Evolutionary conservation across 2,797 vertebrate genomes (phyloP).

Genomic region (Hyperoplus immaculatus): DNA sequence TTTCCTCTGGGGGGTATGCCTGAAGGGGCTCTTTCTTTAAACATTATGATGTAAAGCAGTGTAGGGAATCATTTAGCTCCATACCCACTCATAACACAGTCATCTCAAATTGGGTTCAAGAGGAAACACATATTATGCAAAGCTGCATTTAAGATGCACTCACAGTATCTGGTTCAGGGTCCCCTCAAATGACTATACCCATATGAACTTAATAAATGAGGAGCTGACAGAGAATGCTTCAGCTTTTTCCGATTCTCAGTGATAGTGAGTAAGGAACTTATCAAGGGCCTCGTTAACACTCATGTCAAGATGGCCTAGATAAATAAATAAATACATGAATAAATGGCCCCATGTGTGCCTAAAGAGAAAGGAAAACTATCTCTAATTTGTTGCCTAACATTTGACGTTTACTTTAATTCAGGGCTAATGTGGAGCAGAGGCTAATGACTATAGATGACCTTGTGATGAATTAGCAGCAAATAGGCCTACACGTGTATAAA

Average conservation of each 20-base stretch:
- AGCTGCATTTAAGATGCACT: not conserved
- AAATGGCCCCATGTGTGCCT: not conserved
- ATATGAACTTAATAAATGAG: slow-evolving; percentile 39
- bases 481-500: not conserved
- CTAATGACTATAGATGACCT: not conserved
- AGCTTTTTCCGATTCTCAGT: slow-evolving; percentile 24
- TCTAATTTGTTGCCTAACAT: not conserved
- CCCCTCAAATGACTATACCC: slow-evolving; percentile 22
- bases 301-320: not conserved
- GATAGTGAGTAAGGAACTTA: slow-evolving; percentile 1
- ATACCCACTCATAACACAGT: not conserved
- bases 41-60: not conserved
- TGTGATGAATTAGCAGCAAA: not conserved
- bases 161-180: not conserved
- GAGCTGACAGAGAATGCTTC: not conserved
- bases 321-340: not conserved
- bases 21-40: slow-evolving; percentile 1
- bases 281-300: slow-evolving; percentile 21
- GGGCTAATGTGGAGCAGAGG: not conserved
- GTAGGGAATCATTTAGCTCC: not conserved
- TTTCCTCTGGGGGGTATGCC: slow-evolving; percentile 8
- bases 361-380: not conserved
- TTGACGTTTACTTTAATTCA: not conserved
- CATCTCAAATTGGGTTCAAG: not conserved
- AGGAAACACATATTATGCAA: not conserved